Conservation (phyloP, 2,888 invertebrate species). For the Lycia hirtaria region DNA sequence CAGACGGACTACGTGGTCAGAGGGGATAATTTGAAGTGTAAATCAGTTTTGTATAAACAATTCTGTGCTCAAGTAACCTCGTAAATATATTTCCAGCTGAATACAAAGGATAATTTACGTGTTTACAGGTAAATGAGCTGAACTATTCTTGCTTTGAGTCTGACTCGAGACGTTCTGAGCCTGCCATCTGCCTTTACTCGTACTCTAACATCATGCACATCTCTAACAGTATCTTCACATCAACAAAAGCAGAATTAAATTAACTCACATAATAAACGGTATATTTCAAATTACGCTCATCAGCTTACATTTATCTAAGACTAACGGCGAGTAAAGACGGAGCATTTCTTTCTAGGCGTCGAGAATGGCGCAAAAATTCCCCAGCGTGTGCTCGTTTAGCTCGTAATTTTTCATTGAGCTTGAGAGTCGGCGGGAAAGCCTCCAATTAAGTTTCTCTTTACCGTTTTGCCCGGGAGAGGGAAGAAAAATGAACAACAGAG, state of each 20-base stretch:
- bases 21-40: too few relatives aligned
- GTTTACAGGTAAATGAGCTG: constrained; percentile 24
- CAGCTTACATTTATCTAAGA: constrained; percentile 73
- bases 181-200: constrained; percentile 18
- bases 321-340: constrained; percentile 66
- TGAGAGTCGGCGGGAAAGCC: constrained; percentile 80
- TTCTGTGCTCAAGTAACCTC: too few relatives aligned
- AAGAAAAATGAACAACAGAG: constrained; percentile 81
- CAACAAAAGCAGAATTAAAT: constrained; percentile 60
- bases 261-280: constrained; percentile 64
- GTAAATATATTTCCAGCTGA: too few relatives aligned
- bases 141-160: constrained; percentile 22
- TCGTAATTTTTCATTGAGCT: constrained; percentile 85
- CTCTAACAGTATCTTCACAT: constrained; percentile 38
- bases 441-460: constrained; percentile 85
- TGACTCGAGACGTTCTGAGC: constrained; percentile 14
- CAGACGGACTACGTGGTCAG: too few relatives aligned
- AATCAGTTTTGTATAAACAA: too few relatives aligned
- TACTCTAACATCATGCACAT: constrained; percentile 17
- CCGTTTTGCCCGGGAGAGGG: constrained; percentile 75
- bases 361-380: constrained; percentile 78
- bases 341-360: constrained; percentile 72
- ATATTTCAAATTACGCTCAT: constrained; percentile 73
- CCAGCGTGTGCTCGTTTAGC: constrained; percentile 82
- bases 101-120: constrained; percentile 21